Base-by-base conservation (phyloP, 2,797 vertebrate genomes). In the Falco cherrug region DNA sequence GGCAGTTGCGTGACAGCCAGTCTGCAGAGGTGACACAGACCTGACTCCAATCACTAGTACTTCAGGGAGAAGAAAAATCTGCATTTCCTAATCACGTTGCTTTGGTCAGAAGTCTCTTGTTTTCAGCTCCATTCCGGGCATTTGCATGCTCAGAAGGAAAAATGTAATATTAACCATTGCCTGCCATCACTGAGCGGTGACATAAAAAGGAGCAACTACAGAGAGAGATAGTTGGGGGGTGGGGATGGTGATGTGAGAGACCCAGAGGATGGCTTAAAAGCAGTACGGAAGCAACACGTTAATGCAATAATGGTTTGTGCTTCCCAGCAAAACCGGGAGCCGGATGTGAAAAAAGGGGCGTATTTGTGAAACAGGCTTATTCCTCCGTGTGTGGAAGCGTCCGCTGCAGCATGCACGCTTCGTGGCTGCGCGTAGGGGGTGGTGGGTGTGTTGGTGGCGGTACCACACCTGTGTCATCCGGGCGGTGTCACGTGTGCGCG, bases 391-490 rank as follows among this genome's bases (percentile, higher is more conserved):
- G 4, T 8, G 61, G 12, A 41, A 41, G 41, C 13, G 13, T 41
- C 41, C 41, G 71, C 84, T 69, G 2, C 2, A 16, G 53, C 4
- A 1, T 4, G 17, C 6, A 0, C 2, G 3, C 33, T 14, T 29
- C 3, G 1, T 53, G 35, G 19, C 37, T 18, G 35, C 1, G 3
- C 24, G 51, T 11, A 54, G n/a, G 47, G 37, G 35, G 41, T 70
- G 41, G 7, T 0, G 10, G 19, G 45, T 45, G 6, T 45, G 69
- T 35, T 45, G 50, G 3, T 1, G 25, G 65, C 45, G 28, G 37
- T 45, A 4, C 17, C 28, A 5, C 8, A 1, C n/a, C 17, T 39
- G 63, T 3, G 1, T 31, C 48, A 28, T 25, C 18, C 31, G 15
- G 76, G 54, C 41, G 14, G 3, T 3, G 20, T 21, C 29, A 4